A percentile compares a stretch with the other conserved stretches of the same genome.
Evolutionary conservation across 2,113 vertebrate genomes (phyloP).

Genomic region (Ramphastos sulfuratus): DNA sequence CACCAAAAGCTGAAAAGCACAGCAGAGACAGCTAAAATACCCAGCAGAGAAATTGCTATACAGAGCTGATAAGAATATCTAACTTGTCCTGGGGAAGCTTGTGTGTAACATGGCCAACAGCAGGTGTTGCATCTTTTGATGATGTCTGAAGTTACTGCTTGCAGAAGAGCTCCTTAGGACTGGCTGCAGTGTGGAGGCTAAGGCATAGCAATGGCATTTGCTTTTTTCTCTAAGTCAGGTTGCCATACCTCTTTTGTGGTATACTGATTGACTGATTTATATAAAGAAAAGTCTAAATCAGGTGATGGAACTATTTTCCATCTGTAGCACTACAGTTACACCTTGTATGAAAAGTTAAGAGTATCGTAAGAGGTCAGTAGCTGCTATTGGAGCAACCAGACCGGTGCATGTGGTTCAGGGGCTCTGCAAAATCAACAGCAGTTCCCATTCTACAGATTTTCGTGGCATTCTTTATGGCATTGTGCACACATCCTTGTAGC

Average conservation of each 20-base stretch:
- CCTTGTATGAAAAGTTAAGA: neutral
- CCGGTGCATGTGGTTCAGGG: rapidly evolving
- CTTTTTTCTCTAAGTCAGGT: neutral
- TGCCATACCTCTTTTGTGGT: neutral
- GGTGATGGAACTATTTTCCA: neutral
- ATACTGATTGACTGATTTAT: neutral
- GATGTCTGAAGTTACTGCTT: neutral
- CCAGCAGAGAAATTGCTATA: neutral
- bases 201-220: neutral
- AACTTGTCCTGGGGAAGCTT: neutral
- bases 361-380: neutral
- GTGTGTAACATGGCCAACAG: neutral
- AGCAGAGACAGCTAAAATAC: conserved; percentile 28
- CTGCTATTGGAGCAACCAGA: neutral
- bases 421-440: neutral
- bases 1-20: conserved; percentile 22
- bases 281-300: neutral
- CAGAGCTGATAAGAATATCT: conserved; percentile 2
- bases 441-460: neutral
- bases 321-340: neutral
- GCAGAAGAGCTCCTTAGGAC: neutral
- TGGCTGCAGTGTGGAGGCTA: neutral
- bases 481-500: neutral
- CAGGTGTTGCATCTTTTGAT: neutral
- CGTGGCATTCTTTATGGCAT: neutral